Conservation (phyloP, 2,113 vertebrate genomes). For the Paraplagusia blochii region DNA sequence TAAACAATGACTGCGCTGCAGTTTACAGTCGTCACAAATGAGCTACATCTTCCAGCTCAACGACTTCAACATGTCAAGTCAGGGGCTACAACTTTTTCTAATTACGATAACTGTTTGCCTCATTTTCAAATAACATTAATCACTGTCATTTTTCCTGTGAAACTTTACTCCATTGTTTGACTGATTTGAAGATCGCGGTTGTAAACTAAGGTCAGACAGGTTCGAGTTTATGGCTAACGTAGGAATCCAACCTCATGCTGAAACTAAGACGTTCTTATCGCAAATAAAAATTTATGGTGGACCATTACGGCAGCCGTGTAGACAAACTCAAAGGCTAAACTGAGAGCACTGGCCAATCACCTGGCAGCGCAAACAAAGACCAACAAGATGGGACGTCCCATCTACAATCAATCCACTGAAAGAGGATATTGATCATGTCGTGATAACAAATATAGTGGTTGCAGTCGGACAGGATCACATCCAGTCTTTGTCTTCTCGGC, state of each 20-base stretch:
- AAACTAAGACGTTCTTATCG: slow-evolving; percentile 33
- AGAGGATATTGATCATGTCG: too few relatives aligned
- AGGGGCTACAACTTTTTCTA: neutral
- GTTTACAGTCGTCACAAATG: slow-evolving; percentile 38
- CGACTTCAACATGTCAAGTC: slow-evolving; percentile 10
- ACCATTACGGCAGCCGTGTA: slow-evolving; percentile 35
- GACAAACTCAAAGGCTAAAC: neutral
- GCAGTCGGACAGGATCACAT: too few relatives aligned
- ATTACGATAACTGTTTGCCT: too few relatives aligned
- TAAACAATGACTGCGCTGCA: slow-evolving; percentile 29
- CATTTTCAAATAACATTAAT: too few relatives aligned
- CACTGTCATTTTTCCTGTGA: neutral
- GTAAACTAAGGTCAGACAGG: neutral
- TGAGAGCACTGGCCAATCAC: too few relatives aligned
- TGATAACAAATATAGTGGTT: too few relatives aligned
- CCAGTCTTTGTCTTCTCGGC: neutral
- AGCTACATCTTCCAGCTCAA: slow-evolving; percentile 9
- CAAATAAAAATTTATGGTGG: slow-evolving; percentile 22
- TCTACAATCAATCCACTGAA: neutral
- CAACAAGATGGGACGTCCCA: too few relatives aligned
- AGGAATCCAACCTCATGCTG: slow-evolving; percentile 9
- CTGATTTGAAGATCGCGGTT: neutral
- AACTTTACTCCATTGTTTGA: neutral
- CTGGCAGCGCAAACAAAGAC: too few relatives aligned
- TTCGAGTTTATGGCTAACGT: slow-evolving; percentile 6